These are phyloP conservation scores for Ormyrus pomaceus DNA, from an alignment of 2,888 invertebrate genomes.

Conservation along the genomic window DNA sequence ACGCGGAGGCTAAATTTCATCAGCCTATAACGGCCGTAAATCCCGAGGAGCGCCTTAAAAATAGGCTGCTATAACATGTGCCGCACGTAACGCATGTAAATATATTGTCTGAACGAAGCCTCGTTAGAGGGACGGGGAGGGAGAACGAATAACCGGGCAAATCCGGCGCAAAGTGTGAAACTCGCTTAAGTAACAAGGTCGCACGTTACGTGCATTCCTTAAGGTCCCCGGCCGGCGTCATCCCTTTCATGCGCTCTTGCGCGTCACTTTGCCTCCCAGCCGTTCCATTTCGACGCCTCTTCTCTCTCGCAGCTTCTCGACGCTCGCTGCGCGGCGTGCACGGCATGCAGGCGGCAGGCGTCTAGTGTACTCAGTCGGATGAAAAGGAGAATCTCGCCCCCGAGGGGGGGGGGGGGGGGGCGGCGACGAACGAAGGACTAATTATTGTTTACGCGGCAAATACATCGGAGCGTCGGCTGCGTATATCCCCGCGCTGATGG, in stretches of 20 bases:
- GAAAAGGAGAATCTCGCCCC: constrained; percentile 17
- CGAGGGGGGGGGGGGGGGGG: no score
- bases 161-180: constrained; percentile 56
- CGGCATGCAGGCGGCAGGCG: no score
- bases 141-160: not conserved
- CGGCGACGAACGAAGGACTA: constrained; percentile 59
- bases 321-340: no score
- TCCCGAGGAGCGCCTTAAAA: no score
- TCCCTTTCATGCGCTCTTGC: constrained; percentile 8
- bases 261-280: constrained; percentile 25
- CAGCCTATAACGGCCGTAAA: no score
- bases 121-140: no score
- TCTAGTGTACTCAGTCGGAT: not conserved
- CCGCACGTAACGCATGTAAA: constrained; percentile 7
- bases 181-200: constrained; percentile 63
- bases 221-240: not conserved
- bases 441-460: constrained; percentile 71
- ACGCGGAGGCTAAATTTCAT: no score
- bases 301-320: not conserved
- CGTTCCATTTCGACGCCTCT: constrained; percentile 35
- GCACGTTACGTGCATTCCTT: constrained; percentile 55
- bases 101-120: not conserved
- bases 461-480: constrained; percentile 58
- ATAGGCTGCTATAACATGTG: not conserved
- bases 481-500: not conserved